Evolutionary conservation across 1,140 invertebrate species (phyloP), one percentile per base, ranked within the genome.

Genomic region (Eriosoma lanigerum): DNA sequence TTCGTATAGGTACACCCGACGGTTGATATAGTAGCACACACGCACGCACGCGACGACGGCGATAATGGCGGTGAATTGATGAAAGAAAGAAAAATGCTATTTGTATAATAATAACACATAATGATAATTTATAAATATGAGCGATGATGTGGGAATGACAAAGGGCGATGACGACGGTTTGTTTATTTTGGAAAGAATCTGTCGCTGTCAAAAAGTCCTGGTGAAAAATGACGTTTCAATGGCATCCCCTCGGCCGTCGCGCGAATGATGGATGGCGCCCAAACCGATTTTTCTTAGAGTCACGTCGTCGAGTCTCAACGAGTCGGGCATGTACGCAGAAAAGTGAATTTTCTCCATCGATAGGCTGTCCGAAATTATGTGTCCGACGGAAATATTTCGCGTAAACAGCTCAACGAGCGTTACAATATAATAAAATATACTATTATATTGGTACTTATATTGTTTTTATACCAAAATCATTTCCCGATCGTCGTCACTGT

Each of bases 111-210:
- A 38, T 64, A 64, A 21, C 21, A 66, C 38, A 50, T 70, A 29
- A 64, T n/a, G n/a, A n/a, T 38, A 38, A 38, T 38, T 64, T 70
- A 70, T 60, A 76, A 76, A 76, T 62, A 78, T 78, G 75, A 78
- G 56, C 44, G 75, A 78, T 78, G 75, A 78, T 60, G 68, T 13
- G 38, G 56, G 21, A 60, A 78, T 46, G 56, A 60, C 75, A 46
- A 78, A 32, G 38, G 32, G 58, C n/a, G 29, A 60, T 56, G 21
- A 48, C 15, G 32, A 17, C 38, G 56, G 29, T 56, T 78, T 78
- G 75, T 62, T 78, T 78, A 38, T 78, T 78, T 62, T 78, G 75
- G 56, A 78, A 62, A 78, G 75, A 78, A 78, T 78, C 75, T 78
- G 75, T 78, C 75, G 75, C 52, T 78, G 75, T 62, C 75, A 60